Conservation (phyloP, 2,113 vertebrate species). For the Corvus hawaiiensis region DNA sequence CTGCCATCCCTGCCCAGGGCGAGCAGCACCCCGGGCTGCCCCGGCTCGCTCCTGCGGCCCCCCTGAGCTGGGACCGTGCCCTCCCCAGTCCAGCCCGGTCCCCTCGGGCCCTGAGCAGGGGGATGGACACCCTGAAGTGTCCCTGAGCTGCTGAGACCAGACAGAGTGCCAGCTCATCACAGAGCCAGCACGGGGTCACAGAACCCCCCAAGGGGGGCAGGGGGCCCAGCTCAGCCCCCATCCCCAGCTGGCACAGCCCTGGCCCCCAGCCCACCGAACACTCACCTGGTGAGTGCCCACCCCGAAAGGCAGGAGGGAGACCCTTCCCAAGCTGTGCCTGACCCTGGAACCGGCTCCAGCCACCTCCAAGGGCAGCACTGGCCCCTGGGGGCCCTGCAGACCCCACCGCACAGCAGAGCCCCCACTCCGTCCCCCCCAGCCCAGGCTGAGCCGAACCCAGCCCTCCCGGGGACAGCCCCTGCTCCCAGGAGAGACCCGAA, state of each 20-base stretch:
- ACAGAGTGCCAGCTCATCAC: neutral
- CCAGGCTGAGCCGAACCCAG: neutral
- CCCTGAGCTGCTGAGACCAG: neutral
- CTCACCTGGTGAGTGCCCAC: neutral
- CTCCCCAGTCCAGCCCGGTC: neutral
- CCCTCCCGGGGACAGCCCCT: rapidly evolving
- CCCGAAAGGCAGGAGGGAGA: neutral
- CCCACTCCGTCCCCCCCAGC: rapidly evolving
- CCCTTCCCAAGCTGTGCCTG: neutral
- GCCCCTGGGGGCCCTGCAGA: neutral
- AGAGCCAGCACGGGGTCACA: neutral
- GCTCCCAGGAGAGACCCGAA: neutral
- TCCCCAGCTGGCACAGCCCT: neutral
- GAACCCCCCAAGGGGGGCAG: neutral
- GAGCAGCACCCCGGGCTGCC: too few species aligned
- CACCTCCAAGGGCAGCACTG: neutral
- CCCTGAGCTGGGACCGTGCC: neutral
- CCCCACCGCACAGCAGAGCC: neutral
- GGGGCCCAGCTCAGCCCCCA: neutral
- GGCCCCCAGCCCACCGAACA: neutral
- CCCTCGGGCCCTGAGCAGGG: neutral
- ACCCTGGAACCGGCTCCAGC: rapidly evolving
- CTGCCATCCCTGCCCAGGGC: too few species aligned
- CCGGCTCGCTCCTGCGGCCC: rapidly evolving
- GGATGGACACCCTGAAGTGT: neutral